Conservation (phyloP, 2,888 invertebrate genomes). For the Drosophila nr. perissopoda region DNA sequence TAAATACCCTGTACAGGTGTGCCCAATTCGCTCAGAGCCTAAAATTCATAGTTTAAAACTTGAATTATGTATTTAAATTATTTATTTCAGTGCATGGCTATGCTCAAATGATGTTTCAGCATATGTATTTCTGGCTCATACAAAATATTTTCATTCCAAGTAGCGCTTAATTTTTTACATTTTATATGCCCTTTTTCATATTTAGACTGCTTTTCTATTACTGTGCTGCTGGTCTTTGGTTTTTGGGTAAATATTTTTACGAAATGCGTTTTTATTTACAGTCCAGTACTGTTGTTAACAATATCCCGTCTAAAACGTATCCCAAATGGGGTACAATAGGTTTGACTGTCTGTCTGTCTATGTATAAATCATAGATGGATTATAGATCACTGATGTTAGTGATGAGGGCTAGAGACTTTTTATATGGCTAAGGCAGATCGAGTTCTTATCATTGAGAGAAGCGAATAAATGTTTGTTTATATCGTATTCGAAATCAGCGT, state of each 20-base stretch:
- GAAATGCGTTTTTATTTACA: slow-evolving; percentile 74
- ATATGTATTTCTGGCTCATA: slow-evolving; percentile 15
- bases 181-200: slow-evolving; percentile 4
- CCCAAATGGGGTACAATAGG: neutral
- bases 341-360: neutral
- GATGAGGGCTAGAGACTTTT: neutral
- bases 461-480: neutral
- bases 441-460: neutral
- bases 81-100: neutral
- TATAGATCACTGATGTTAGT: neutral
- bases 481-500: neutral
- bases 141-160: slow-evolving; percentile 26
- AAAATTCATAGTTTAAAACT: neutral
- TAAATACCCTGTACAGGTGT: slow-evolving; percentile 49
- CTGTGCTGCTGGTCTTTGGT: slow-evolving; percentile 26
- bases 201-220: slow-evolving; percentile 8
- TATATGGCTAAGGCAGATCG: neutral
- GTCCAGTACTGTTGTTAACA: slow-evolving; percentile 5
- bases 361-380: neutral
- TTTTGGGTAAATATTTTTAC: slow-evolving; percentile 67
- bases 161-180: neutral
- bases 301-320: neutral
- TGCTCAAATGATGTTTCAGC: slow-evolving; percentile 6
- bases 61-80: neutral
- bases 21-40: neutral